These are phyloP conservation scores for Colistium nudipinnis DNA, from an alignment of 2,113 vertebrate genomes.

Conservation along the genomic window DNA sequence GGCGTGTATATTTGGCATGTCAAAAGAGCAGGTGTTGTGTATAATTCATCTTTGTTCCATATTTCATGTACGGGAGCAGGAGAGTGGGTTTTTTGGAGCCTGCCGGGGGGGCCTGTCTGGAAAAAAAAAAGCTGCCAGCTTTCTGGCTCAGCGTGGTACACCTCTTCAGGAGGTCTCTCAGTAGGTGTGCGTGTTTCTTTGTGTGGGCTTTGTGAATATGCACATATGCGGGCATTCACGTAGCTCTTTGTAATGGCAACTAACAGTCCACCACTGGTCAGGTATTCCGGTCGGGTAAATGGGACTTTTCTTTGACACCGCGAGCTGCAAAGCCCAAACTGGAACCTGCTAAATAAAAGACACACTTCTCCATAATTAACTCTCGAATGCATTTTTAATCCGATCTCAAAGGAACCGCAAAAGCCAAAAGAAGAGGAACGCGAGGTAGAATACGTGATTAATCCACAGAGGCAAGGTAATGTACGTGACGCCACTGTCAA, in stretches of 20 bases:
- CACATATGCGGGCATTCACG: background rate
- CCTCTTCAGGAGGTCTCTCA: conserved; percentile 41
- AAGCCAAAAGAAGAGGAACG: conserved; percentile 34
- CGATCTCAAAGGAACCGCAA: conserved; percentile 33
- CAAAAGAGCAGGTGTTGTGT: conserved; percentile 81
- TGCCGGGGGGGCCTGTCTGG: conserved; percentile 21
- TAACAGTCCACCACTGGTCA: background rate
- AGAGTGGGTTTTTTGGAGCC: conserved; percentile 50
- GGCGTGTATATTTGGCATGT: conserved; percentile 72
- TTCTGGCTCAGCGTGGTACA: conserved; percentile 45
- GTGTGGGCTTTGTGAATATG: background rate
- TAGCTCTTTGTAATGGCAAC: background rate
- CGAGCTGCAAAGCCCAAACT: conserved; percentile 8
- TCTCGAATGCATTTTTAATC: conserved; percentile 51
- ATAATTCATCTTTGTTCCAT: conserved; percentile 83
- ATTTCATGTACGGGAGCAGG: conserved; percentile 71
- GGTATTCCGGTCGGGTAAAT: background rate
- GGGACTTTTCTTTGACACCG: background rate
- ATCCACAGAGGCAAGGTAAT: conserved; percentile 10
- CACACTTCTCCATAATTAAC: conserved; percentile 24
- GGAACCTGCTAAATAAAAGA: conserved; percentile 39
- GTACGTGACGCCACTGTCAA: conserved; percentile 26
- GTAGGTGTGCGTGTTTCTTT: background rate
- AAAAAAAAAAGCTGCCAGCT: conserved; percentile 36
- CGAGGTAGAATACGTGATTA: conserved; percentile 56